phyloP scores from a whole-genome alignment of 2,113 vertebrate species.

The Excalfactoria chinensis region DNA sequence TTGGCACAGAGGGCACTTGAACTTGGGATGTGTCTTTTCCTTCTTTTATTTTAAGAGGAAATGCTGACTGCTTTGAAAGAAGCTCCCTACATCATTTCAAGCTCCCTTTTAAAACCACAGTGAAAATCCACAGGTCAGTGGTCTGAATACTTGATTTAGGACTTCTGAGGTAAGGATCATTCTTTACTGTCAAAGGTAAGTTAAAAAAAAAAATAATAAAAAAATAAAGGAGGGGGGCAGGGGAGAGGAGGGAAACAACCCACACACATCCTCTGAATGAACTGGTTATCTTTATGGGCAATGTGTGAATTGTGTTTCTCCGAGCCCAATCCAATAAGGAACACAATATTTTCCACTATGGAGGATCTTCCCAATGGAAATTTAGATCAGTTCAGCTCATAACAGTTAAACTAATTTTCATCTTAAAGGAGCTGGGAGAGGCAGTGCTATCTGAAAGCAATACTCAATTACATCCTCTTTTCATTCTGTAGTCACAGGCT shows the following conservation, averaged over 20 bases:
- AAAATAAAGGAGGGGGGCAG: no score
- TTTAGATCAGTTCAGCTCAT: neutral
- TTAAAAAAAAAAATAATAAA: neutral
- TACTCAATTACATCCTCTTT: neutral
- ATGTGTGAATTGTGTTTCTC: neutral
- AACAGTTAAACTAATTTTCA: neutral
- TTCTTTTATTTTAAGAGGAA: neutral
- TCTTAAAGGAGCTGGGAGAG: neutral
- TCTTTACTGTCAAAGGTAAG: neutral
- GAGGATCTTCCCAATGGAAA: neutral
- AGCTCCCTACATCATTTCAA: neutral
- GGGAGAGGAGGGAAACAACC: neutral
- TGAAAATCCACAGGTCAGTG: neutral
- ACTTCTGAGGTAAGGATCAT: neutral
- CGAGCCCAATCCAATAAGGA: neutral
- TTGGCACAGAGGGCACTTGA: neutral
- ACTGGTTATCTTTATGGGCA: neutral
- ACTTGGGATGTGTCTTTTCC: neutral
- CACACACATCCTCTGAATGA: neutral
- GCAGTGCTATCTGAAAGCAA: neutral
- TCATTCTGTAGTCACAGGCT: neutral
- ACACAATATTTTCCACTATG: neutral
- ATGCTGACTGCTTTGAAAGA: neutral
- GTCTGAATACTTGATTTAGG: neutral
- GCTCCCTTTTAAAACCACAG: neutral